These are phyloP conservation scores for Ichneumoninae sp. DNA, from an alignment of 2,888 invertebrate species.

Conservation along the genomic window DNA sequence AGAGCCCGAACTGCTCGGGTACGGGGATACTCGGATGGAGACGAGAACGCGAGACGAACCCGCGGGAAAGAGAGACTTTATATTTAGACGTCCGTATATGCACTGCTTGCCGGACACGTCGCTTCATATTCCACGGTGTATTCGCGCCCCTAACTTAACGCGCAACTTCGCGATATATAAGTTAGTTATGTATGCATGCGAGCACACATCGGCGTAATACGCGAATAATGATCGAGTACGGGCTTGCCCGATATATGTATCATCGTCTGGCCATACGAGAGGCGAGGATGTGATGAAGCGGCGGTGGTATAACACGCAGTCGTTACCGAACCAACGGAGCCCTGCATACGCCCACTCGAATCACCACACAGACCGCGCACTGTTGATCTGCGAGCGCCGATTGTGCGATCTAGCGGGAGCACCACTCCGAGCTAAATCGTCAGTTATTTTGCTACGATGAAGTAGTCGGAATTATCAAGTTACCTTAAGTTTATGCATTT, in stretches of 20 bases:
- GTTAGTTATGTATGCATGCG: neutral
- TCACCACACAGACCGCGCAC: conserved; percentile 16
- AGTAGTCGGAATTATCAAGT: neutral
- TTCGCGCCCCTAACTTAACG: conserved; percentile 13
- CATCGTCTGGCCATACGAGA: conserved; percentile 2
- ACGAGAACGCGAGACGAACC: conserved; percentile 35
- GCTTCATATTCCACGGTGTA: conserved; percentile 45
- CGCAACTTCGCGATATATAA: neutral
- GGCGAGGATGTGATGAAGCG: conserved; percentile 30
- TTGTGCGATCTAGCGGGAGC: neutral
- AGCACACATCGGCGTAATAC: neutral
- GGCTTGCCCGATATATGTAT: neutral
- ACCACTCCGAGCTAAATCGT: neutral
- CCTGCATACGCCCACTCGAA: conserved; percentile 31
- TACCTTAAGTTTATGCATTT: neutral
- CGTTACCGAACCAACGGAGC: conserved; percentile 6
- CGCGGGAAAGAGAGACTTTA: conserved; percentile 56
- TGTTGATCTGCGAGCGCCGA: conserved; percentile 16
- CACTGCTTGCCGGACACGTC: conserved; percentile 34
- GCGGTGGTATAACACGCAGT: conserved; percentile 9
- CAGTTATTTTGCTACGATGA: neutral
- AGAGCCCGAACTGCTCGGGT: conserved; percentile 27
- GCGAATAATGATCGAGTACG: conserved; percentile 18
- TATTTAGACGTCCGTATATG: conserved; percentile 61
- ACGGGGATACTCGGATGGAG: conserved; percentile 14